A percentile compares a stretch with the other conserved stretches of the same genome.
Conservation (phyloP, 2,113 vertebrate genomes). For the Laterallus jamaicensis region DNA sequence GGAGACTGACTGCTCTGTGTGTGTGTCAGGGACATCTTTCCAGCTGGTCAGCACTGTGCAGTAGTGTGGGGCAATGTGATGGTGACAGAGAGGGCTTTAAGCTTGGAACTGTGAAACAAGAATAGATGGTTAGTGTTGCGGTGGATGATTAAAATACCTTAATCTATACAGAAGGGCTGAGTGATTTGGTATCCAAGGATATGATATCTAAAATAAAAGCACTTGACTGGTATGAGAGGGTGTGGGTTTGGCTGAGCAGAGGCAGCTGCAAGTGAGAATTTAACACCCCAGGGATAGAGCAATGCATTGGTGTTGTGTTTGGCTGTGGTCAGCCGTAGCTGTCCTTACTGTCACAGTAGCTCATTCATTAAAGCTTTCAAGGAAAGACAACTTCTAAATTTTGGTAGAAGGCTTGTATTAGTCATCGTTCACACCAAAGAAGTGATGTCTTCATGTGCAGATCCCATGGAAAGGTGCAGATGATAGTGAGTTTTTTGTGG, state of each 20-base stretch:
- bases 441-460: neutral
- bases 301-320: neutral
- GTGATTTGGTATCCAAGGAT: neutral
- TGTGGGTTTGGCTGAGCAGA: neutral
- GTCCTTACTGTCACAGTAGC: neutral
- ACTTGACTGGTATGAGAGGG: neutral
- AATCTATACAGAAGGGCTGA: neutral
- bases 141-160: neutral
- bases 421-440: neutral
- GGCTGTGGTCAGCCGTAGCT: neutral
- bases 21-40: neutral
- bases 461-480: neutral
- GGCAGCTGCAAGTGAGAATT: neutral
- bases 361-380: neutral
- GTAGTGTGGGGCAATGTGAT: too few species aligned
- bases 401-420: neutral
- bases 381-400: neutral
- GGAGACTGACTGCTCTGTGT: neutral
- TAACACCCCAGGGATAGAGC: neutral
- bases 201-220: neutral
- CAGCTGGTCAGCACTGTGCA: neutral
- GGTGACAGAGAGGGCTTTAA: neutral
- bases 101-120: neutral
- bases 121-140: neutral
- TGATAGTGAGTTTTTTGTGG: neutral